Base-by-base conservation (phyloP, 1,140 invertebrate genomes). In the Trialeurodes vaporariorum region DNA sequence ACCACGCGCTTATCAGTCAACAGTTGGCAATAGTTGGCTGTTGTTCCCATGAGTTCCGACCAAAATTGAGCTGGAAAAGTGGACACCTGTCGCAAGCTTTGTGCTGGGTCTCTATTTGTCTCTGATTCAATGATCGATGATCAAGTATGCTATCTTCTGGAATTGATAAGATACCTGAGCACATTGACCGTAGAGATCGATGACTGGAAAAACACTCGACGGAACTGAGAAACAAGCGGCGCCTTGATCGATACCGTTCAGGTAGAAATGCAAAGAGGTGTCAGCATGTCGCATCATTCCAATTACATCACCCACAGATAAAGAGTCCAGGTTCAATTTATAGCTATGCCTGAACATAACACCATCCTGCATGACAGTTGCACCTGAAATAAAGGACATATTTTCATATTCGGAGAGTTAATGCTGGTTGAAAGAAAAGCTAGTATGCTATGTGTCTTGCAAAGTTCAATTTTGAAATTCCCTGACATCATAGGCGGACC, bases 111-210 rank as follows among this genome's bases (percentile, higher is more conserved):
- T n/a, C n/a, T n/a, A n/a, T n/a, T n/a, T n/a, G n/a, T n/a, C n/a
- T n/a, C n/a, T n/a, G n/a, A n/a, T n/a, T n/a, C n/a, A n/a, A n/a
- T n/a, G n/a, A n/a, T n/a, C 61, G 25, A 25, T 67, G 60, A 63
- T 67, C 27, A 49, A 60, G 63, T 63, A 21, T 49, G 17, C 62
- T 49, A 58, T 67, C 66, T 21, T 27, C 27, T 26, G 66, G 66
- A 63, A 60, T 67, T 63, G 61, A 25, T 58, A 63, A 27, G 61
- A 26, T 60, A 96, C 93, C 83, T 96, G 91, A 24, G 92, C 91
- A 79, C 94, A 97, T 76, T 94, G 92, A 2, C 94, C 94, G 76
- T 96, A 96, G 17, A 97, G 81, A 81, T 97, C 94, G 40, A 98
- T 88, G 0, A 97, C 93, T n/a, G 92, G 93, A 80, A 92, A 96